A percentile compares a stretch with the other conserved stretches of the same genome.
phyloP scores from a whole-genome alignment of 1,140 invertebrate genomes.

The Orius insidiosus region DNA sequence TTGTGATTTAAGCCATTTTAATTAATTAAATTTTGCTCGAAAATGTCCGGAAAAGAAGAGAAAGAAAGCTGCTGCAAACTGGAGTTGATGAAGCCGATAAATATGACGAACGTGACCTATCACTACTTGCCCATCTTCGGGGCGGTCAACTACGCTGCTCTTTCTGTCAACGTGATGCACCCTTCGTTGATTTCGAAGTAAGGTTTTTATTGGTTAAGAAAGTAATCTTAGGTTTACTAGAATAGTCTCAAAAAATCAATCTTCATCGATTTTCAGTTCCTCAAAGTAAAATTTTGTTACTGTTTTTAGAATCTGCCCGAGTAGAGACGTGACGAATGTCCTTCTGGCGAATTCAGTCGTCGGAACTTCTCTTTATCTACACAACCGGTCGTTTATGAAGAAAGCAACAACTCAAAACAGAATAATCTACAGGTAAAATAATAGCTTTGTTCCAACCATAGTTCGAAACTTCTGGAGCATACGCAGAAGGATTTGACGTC shows the following conservation, averaged over 20 bases:
- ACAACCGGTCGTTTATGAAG: constrained; percentile 38
- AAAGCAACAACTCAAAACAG: constrained; percentile 26
- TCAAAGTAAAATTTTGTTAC: constrained; percentile 19
- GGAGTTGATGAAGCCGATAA: not conserved
- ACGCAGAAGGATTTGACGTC: no score
- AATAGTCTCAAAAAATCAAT: no score
- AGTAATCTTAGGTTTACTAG: no score
- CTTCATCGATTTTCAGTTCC: no score
- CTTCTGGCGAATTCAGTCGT: constrained; percentile 34
- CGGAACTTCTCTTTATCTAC: constrained; percentile 43
- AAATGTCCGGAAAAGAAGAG: no score
- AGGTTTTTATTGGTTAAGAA: no score
- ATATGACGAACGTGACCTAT: constrained; percentile 30
- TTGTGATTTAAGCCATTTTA: no score
- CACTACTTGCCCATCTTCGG: constrained; percentile 43
- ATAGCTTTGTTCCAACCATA: no score
- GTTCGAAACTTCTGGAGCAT: no score
- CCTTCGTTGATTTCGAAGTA: constrained; percentile 38
- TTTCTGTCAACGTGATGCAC: constrained; percentile 49
- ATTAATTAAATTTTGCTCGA: no score
- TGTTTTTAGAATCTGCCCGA: constrained; percentile 35
- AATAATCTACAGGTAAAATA: constrained; percentile 33
- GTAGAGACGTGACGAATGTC: constrained; percentile 38
- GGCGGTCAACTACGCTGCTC: constrained; percentile 36
- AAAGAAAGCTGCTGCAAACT: no score